Evolutionary conservation across 2,888 invertebrate genomes (phyloP), one percentile per base, ranked within the genome.

Genomic region (Netelia virgata): DNA sequence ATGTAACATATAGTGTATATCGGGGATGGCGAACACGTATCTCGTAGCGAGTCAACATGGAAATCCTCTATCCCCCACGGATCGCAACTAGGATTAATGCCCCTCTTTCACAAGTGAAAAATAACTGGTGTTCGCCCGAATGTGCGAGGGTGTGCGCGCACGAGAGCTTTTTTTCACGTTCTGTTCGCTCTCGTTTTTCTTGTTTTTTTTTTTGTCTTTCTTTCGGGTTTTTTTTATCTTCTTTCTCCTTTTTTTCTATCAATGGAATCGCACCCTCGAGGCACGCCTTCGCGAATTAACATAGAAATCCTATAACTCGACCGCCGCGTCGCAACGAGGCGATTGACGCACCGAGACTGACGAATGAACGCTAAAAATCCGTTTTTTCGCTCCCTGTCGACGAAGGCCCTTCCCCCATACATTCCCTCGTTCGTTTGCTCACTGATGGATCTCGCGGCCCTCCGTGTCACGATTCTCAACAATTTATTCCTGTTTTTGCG

Each of bases 41-140:
- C 68, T 72, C 72, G 69, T 63, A 61, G 66, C 66, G 77, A 84
- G 84, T 84, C 81, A 81, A 84, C 84, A 84, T 77, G 84, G 77
- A 84, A 84, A 84, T 84, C 80, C 84, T 81, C 81, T 77, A 84
- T 77, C 76, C 76, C 70, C 76, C 77, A 43, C 41, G 72, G 76
- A 63, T 28, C 73, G 76, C 69, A 84, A 84, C 76, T 81, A 81
- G 80, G 84, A 84, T 84, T 84, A 84, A 84, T 76, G 81, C 80
- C 47, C 57, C 81, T 73, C 80, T 77, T 81, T 84, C 84, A 84
- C 84, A 84, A 84, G 84, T 81, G 80, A 84, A 84, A 84, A 84
- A 84, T 84, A 84, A 84, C 84, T 61, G 47, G 84, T 69, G 76
- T 77, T 82, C 41, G 23, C 59, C 41, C 47, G 64, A 64, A 55